Base-by-base conservation (phyloP, 2,113 vertebrate genomes). In the Orycteropus afer region DNA sequence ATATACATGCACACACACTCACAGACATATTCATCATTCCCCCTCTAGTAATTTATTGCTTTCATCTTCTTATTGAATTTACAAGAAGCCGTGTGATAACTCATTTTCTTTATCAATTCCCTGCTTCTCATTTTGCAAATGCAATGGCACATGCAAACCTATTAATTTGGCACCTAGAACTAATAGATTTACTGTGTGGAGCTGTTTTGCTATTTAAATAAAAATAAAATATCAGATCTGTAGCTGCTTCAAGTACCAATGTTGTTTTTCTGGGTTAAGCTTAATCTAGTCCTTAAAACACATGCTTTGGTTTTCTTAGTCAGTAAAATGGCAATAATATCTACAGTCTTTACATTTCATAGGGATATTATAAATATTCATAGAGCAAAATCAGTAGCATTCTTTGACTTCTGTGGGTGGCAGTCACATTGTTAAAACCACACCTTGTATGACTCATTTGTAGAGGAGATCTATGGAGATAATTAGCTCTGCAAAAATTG, bases 121-220 rank as follows among this genome's bases (percentile, higher is more conserved):
- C 34, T 74, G 11, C 22, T 91, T 83, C 51, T 95, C 65, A 49
- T 80, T 95, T 94, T 86, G n/a, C 22, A 96, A 91, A 96, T 84
- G 74, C 86, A 71, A 42, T 17, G 40, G n/a, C 29, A 57, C 8
- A 20, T 55, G 67, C 5, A 18, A 55, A 89, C 51, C 82, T 76
- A 65, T 83, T 85, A 95, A 92, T 86, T 80, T 84, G 78, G 77
- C 42, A 82, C 37, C 65, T 71, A 45, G 63, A 96, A 83, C 59
- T 69, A 79, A 91, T 47, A 92, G 83, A 94, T 95, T 91, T 91
- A 95, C 76, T 65, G 20, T 71, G 83, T 49, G 37, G 7, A 29
- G 7, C 71, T 51, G 37, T 42, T 84, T 40, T 51, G 47, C 51
- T 67, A 90, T 63, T 85, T 84, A 69, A 94, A 86, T 71, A 59